phyloP scores from a whole-genome alignment of 2,888 invertebrate genomes.

The Monopis laevigella region DNA sequence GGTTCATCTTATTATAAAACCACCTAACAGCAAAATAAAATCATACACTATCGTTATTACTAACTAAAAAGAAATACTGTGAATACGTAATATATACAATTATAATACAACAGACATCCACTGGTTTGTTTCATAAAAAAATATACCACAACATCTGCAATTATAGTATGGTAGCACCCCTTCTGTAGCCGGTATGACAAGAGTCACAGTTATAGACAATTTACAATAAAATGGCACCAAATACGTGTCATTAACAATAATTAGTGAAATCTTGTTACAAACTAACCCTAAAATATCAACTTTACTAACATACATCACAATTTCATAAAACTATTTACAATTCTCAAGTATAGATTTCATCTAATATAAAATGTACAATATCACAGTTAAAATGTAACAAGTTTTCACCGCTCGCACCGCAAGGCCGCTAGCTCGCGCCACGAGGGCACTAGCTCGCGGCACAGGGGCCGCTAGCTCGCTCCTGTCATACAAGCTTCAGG shows the following conservation, averaged over 20 bases:
- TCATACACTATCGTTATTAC: slow-evolving; percentile 64
- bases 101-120: slow-evolving; percentile 62
- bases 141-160: slow-evolving; percentile 63
- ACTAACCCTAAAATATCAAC: slow-evolving; percentile 62
- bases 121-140: slow-evolving; percentile 65
- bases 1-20: slow-evolving; percentile 60
- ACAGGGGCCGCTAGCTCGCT: slow-evolving; percentile 60
- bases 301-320: slow-evolving; percentile 55
- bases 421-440: no score
- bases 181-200: slow-evolving; percentile 69
- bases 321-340: slow-evolving; percentile 56
- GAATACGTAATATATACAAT: slow-evolving; percentile 60
- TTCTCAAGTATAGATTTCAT: slow-evolving; percentile 58
- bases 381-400: slow-evolving; percentile 68
- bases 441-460: no score
- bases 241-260: slow-evolving; percentile 57
- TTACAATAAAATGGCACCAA: slow-evolving; percentile 66
- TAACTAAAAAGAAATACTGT: slow-evolving; percentile 65
- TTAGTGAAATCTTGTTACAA: slow-evolving; percentile 67
- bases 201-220: slow-evolving; percentile 66
- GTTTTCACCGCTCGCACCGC: slow-evolving; percentile 58
- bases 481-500: slow-evolving; percentile 70
- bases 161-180: slow-evolving; percentile 69
- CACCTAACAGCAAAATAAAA: slow-evolving; percentile 60
- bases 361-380: slow-evolving; percentile 60